A percentile compares a stretch with the other conserved stretches of the same genome.
Conservation (phyloP, 2,113 vertebrate genomes). For the Spilogale gracilis region DNA sequence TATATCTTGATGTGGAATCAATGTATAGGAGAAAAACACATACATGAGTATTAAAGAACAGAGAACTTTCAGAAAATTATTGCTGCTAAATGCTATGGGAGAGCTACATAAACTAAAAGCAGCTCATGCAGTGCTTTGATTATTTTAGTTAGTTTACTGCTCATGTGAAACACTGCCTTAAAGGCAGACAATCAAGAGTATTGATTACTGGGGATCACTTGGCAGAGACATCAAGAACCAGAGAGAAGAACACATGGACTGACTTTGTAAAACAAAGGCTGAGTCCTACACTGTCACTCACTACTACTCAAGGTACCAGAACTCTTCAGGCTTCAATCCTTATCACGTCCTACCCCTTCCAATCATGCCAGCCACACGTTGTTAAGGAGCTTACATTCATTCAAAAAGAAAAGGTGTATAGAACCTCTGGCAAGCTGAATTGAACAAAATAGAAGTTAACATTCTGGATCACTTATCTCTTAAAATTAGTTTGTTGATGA, state of each 20-base stretch:
- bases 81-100: background rate
- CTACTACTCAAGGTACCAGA: background rate
- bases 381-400: background rate
- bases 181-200: constrained; percentile 74
- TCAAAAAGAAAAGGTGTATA: background rate
- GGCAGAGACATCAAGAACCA: constrained; percentile 60
- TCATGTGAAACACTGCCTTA: constrained; percentile 70
- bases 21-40: background rate
- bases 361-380: background rate
- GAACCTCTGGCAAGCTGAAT: background rate
- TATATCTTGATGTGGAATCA: constrained; percentile 6
- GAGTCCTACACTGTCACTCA: background rate
- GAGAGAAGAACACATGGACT: background rate
- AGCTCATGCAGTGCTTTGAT: background rate
- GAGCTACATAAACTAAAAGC: constrained; percentile 1
- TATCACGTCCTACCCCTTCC: background rate
- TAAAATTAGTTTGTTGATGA: constrained; percentile 82
- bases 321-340: background rate
- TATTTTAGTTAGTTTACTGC: constrained; percentile 72
- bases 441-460: constrained; percentile 8
- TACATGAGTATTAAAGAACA: background rate
- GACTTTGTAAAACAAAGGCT: background rate
- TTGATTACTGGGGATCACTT: constrained; percentile 73
- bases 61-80: background rate
- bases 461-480: background rate